Evolutionary conservation across 2,888 invertebrate genomes (phyloP).

Genomic region (Cataglyphis livida): DNA sequence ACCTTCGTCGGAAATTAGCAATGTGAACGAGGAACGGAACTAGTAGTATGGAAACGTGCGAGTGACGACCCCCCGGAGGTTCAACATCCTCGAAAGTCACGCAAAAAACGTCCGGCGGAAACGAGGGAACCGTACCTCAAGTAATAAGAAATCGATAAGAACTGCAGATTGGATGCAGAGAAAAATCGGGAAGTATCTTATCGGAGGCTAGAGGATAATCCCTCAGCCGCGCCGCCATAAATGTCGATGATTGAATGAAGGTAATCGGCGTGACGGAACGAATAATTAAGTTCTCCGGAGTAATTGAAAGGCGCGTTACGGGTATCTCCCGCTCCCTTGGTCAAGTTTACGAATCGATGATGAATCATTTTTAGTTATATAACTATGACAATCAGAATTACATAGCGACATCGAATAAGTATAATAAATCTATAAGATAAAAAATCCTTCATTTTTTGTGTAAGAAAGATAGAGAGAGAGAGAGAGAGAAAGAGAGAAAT

Average conservation of each 20-base stretch:
- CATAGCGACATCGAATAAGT: not conserved
- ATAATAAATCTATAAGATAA: not conserved
- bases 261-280: conserved; percentile 48
- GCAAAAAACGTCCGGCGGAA: conserved; percentile 56
- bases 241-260: conserved; percentile 52
- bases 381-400: not conserved
- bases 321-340: not conserved
- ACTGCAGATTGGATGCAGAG: conserved; percentile 66
- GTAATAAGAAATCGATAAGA: conserved; percentile 74
- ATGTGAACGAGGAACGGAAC: conserved; percentile 21
- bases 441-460: not conserved
- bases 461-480: not conserved
- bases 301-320: conserved; percentile 42
- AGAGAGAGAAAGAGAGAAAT: not conserved
- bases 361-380: not conserved
- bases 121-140: conserved; percentile 47
- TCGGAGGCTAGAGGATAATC: conserved; percentile 54
- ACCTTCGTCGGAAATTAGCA: conserved; percentile 63
- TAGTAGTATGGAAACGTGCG: conserved; percentile 58
- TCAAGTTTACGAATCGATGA: conserved; percentile 2
- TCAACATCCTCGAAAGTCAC: conserved; percentile 56
- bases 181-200: conserved; percentile 65
- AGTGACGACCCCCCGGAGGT: conserved; percentile 69
- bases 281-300: conserved; percentile 45
- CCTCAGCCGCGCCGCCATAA: conserved; percentile 35